Evolutionary conservation across 2,797 vertebrate species (phyloP).

Genomic region (Neosilurus mollespiculum): DNA sequence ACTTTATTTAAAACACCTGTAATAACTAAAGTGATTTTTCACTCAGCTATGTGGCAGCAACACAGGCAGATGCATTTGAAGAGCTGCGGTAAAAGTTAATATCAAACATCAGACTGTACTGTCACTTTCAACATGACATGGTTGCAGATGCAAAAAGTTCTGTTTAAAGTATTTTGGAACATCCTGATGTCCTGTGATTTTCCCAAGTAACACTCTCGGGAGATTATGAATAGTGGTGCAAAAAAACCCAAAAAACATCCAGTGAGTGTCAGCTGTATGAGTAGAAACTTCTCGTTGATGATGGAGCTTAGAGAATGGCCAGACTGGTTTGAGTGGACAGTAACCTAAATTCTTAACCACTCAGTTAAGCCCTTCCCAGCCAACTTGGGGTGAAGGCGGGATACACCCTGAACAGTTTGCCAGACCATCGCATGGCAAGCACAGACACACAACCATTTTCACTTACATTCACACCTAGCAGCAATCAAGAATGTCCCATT

Average conservation of each 20-base stretch:
- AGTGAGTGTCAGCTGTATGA: no score
- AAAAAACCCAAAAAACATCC: neutral
- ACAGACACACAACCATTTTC: no score
- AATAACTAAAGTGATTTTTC: neutral
- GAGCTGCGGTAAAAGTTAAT: neutral
- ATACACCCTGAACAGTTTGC: no score
- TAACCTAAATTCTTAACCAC: neutral
- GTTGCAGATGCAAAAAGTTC: neutral
- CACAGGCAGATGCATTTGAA: neutral
- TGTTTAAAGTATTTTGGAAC: neutral
- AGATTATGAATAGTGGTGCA: neutral
- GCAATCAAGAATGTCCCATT: no score
- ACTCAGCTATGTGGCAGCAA: neutral
- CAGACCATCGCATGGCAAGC: no score
- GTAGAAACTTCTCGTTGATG: neutral
- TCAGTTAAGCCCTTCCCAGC: neutral
- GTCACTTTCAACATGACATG: neutral
- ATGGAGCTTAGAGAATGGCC: neutral
- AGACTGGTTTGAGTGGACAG: neutral
- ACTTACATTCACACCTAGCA: no score
- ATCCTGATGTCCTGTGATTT: neutral
- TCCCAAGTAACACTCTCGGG: neutral
- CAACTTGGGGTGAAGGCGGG: no score
- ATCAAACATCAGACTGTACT: neutral
- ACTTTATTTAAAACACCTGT: neutral